Evolutionary conservation across 2,113 vertebrate genomes (phyloP).

Genomic region (Brachypodius melanocephalos): DNA sequence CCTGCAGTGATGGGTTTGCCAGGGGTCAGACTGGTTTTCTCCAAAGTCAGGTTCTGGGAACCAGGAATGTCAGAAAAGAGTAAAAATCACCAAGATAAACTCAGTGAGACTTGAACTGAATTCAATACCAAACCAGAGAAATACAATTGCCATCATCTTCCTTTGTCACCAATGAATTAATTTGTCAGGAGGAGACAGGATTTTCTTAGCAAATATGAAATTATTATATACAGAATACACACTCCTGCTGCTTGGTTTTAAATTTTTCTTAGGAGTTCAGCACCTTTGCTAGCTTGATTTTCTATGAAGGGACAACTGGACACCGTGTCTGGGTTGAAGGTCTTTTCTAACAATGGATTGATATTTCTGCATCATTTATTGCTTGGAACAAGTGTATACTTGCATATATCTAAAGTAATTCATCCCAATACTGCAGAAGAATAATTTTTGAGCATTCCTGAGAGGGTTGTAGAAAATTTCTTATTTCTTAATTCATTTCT

Average conservation of each 20-base stretch:
- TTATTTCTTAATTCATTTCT: neutral
- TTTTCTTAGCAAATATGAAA: neutral
- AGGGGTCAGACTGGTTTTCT: neutral
- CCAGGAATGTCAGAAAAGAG: neutral
- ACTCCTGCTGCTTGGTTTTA: neutral
- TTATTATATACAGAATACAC: neutral
- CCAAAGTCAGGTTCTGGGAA: neutral
- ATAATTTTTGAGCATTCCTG: neutral
- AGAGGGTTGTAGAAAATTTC: neutral
- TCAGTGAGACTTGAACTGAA: neutral
- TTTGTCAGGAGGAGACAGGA: neutral
- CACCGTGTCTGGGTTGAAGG: neutral
- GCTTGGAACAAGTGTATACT: neutral
- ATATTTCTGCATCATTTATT: neutral
- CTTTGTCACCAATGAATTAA: neutral
- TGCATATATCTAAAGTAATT: neutral
- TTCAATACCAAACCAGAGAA: neutral
- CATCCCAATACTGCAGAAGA: neutral
- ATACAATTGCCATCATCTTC: neutral
- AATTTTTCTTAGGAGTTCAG: neutral
- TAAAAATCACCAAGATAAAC: neutral
- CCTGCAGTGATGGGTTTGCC: constrained; percentile 6
- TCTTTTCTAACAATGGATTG: neutral
- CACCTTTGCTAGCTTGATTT: neutral
- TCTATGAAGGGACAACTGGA: neutral